Evolutionary conservation across 1,140 invertebrate species (phyloP), one percentile per base, ranked within the genome.

Genomic region (Phortica variegata): DNA sequence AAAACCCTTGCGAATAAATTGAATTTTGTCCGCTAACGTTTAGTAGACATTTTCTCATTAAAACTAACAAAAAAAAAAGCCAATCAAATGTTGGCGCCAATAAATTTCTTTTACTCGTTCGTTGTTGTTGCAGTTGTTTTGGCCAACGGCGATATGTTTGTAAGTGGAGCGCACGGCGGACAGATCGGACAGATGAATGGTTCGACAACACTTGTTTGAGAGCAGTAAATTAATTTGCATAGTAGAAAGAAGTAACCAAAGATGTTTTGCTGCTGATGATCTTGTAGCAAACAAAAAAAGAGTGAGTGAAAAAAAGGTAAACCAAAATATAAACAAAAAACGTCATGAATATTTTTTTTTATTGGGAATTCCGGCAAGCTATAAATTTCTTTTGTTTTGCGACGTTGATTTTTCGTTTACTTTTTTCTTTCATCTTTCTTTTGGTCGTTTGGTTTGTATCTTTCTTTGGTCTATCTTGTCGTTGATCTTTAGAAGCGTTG

Each of bases 121-220:
- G 13, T 38, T 38, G 13, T n/a, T 34, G 4, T 34, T 59, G 43
- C 40, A 37, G 16, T 10, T 34, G 5, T 10, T 8, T 38, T 16
- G 7, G 18, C 9, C 12, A 18, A 18, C 9, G 18, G 36, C 36
- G 36, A 17, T 17, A 38, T 13, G 13, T 16, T 38, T 38, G 23
- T 10, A 38, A 16, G 18, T 38, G 36, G 17, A 38, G 36, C 36
- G 13, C 13, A 6, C 4, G 6, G 47, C 41, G 40, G 39, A 47
- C 43, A 18, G 44, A 46, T n/a, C 52, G 48, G 51, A 45, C 58
- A 55, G 50, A 49, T 50, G 43, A 52, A 54, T 66, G 52, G 62
- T 36, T 58, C 61, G 65, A 65, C 61, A 58, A 65, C 61, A 65
- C n/a, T n/a, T n/a, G n/a, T n/a, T n/a, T n/a, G n/a, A n/a, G n/a